phyloP scores from a whole-genome alignment of 1,140 invertebrate genomes.

The Cepaea nemoralis region DNA sequence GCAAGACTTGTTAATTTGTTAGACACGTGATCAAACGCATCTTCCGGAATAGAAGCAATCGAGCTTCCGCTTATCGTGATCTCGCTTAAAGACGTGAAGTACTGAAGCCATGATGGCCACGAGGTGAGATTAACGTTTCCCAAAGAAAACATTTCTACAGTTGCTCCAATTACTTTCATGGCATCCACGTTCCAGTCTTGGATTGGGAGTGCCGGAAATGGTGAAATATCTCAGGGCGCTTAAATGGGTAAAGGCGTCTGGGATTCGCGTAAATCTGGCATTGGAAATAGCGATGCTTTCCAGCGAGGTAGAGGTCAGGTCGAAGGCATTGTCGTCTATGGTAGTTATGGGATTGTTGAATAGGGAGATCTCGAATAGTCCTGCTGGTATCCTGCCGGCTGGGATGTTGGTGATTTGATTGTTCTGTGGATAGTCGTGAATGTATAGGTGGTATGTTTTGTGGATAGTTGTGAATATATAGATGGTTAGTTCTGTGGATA shows the following conservation, averaged over 20 bases:
- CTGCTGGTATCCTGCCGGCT: not conserved
- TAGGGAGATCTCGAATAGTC: not conserved
- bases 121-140: not conserved
- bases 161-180: not conserved
- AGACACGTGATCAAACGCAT: not conserved
- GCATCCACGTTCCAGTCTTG: not conserved
- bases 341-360: not conserved
- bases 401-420: too few species aligned
- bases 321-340: not conserved
- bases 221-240: not conserved
- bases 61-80: not conserved
- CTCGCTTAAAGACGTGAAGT: not conserved
- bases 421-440: too few species aligned
- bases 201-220: not conserved
- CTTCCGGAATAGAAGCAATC: not conserved
- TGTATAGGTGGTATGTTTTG: too few species aligned
- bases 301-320: not conserved
- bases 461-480: too few species aligned
- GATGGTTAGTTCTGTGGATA: too few species aligned
- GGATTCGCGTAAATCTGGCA: not conserved
- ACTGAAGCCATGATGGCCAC: not conserved
- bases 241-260: not conserved
- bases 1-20: not conserved
- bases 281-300: not conserved
- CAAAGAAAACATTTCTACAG: not conserved